Evolutionary conservation across 2,113 vertebrate species (phyloP).

Genomic region (Plotosus lineatus): DNA sequence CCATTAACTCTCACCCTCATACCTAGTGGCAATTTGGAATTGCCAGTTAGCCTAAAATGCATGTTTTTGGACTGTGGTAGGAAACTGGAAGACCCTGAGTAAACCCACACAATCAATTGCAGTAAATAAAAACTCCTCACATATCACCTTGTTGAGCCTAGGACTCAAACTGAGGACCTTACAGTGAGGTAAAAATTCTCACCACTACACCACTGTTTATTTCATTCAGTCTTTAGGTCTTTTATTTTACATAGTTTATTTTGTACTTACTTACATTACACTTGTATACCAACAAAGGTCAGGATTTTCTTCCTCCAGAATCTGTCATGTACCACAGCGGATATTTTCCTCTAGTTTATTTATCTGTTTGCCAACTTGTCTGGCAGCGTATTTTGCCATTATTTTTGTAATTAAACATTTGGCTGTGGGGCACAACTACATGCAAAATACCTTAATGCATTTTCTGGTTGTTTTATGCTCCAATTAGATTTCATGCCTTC

Average conservation of each 20-base stretch:
- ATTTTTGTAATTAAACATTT: neutral
- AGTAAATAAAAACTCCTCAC: too few relatives aligned
- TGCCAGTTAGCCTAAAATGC: too few relatives aligned
- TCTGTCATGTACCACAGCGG: neutral
- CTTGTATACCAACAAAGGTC: neutral
- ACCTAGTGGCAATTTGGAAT: too few relatives aligned
- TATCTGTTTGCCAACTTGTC: neutral
- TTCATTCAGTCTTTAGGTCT: neutral
- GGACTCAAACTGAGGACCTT: too few relatives aligned
- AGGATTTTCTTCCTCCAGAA: neutral
- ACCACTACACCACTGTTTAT: too few relatives aligned
- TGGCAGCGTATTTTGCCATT: neutral
- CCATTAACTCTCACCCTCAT: too few relatives aligned
- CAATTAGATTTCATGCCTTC: slow-evolving; percentile 52
- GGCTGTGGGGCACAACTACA: neutral
- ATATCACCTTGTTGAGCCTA: too few relatives aligned
- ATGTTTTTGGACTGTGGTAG: too few relatives aligned
- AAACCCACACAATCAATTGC: too few relatives aligned
- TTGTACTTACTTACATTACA: neutral
- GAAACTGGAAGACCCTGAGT: too few relatives aligned
- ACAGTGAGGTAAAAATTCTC: too few relatives aligned
- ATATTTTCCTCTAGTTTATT: neutral
- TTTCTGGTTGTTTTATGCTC: slow-evolving; percentile 42
- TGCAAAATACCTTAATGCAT: slow-evolving; percentile 6
- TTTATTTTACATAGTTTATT: neutral